Conservation (phyloP, 2,113 vertebrate species). For the Ciconia maguari region DNA sequence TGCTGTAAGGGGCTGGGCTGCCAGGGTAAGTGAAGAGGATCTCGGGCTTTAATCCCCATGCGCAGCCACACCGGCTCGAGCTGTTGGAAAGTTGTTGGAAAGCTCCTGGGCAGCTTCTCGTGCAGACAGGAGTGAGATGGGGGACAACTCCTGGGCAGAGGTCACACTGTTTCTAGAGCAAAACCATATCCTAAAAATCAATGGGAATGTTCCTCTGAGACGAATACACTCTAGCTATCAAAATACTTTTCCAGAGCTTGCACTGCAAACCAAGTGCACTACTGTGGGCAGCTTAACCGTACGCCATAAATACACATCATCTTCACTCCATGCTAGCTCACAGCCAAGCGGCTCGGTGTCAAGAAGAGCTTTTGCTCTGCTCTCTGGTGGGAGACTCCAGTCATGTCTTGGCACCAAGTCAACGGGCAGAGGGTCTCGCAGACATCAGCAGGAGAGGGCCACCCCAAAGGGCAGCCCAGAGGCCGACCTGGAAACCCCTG, state of each 20-base stretch:
- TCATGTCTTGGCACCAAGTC: neutral
- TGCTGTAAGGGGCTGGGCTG: neutral
- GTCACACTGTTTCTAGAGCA: neutral
- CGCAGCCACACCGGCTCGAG: accelerated
- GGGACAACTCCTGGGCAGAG: neutral
- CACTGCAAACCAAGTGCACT: neutral
- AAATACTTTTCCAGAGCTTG: no score
- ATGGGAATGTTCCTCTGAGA: neutral
- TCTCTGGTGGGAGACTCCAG: accelerated
- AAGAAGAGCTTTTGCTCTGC: neutral
- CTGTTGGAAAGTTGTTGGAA: neutral
- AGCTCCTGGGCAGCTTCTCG: no score
- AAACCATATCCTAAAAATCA: neutral
- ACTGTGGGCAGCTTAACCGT: neutral
- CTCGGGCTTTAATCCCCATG: accelerated
- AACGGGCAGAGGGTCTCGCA: neutral
- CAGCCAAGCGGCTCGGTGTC: neutral
- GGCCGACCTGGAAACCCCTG: neutral
- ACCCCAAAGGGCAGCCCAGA: no score
- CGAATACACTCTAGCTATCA: no score
- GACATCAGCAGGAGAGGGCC: neutral
- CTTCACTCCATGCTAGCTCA: neutral
- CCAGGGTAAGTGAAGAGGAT: neutral
- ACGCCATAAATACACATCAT: accelerated
- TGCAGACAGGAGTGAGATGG: neutral